These are phyloP conservation scores for Alloscopus bannaensis DNA, from an alignment of 2,888 invertebrate genomes.

Conservation along the genomic window DNA sequence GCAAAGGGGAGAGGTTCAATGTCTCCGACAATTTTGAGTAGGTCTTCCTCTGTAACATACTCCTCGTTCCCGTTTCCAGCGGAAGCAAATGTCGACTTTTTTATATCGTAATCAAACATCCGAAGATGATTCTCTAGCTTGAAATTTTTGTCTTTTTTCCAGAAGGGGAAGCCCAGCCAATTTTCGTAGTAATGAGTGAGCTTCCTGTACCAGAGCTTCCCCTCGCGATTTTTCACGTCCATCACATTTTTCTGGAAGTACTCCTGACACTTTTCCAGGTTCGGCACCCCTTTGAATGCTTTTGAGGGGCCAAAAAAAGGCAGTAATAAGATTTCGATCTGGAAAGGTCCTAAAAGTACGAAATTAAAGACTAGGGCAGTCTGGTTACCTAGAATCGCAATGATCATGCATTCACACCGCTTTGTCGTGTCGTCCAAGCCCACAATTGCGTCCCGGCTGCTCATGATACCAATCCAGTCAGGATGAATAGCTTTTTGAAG, in stretches of 20 bases:
- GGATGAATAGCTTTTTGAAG: conserved; percentile 52
- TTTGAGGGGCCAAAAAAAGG: too few relatives aligned
- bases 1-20: conserved; percentile 60
- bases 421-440: conserved; percentile 65
- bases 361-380: too few relatives aligned
- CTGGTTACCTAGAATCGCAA: conserved; percentile 40
- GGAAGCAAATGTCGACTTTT: neutral
- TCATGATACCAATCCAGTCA: conserved; percentile 64
- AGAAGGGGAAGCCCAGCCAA: conserved; percentile 70
- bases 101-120: conserved; percentile 24
- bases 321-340: too few relatives aligned
- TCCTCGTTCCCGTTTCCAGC: conserved; percentile 3
- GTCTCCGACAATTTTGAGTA: conserved; percentile 52
- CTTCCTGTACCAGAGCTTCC: conserved; percentile 47
- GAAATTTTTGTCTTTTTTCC: conserved; percentile 69
- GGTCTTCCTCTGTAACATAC: conserved; percentile 57
- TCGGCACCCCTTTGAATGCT: conserved; percentile 46
- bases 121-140: conserved; percentile 63
- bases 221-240: conserved; percentile 47
- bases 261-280: conserved; percentile 35
- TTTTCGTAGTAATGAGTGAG: conserved; percentile 66
- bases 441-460: conserved; percentile 64
- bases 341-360: too few relatives aligned
- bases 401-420: conserved; percentile 49
- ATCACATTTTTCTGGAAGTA: conserved; percentile 58